These are phyloP conservation scores for Megamerina dolium DNA, from an alignment of 2,888 invertebrate species.

Conservation along the genomic window DNA sequence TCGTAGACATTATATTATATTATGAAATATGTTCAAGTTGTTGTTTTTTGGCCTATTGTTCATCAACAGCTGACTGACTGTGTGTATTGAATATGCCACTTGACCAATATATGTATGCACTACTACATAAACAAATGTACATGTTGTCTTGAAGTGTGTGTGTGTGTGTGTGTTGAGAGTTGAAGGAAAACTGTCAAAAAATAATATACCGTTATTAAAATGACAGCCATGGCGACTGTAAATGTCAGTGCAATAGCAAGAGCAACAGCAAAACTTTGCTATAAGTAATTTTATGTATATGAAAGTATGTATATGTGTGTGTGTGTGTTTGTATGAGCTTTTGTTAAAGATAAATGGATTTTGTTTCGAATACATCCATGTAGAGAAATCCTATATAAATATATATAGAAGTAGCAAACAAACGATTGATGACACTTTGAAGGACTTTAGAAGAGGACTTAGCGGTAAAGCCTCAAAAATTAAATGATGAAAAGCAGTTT, in stretches of 20 bases:
- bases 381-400: background rate
- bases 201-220: slow-evolving; percentile 9
- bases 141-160: slow-evolving; percentile 15
- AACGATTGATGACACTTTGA: slow-evolving; percentile 38
- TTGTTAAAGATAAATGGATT: slow-evolving; percentile 11
- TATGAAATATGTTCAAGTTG: too few species aligned
- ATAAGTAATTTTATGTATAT: too few species aligned
- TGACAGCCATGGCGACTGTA: slow-evolving; percentile 1
- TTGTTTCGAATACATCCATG: background rate
- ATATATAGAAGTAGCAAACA: background rate
- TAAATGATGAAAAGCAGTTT: slow-evolving; percentile 32
- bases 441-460: slow-evolving; percentile 21
- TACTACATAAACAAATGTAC: too few species aligned
- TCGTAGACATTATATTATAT: too few species aligned
- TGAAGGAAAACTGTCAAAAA: background rate
- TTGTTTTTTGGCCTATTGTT: too few species aligned
- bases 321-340: slow-evolving; percentile 1
- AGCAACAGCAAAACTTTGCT: too few species aligned
- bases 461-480: slow-evolving; percentile 20
- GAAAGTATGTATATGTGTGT: too few species aligned
- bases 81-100: too few species aligned
- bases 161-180: background rate
- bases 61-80: too few species aligned
- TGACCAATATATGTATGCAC: too few species aligned
- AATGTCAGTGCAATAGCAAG: background rate